Percentiles rank a stretch among this genome's conserved stretches.
Conservation (phyloP, 2,113 vertebrate genomes). For the Taxidea taxus region DNA sequence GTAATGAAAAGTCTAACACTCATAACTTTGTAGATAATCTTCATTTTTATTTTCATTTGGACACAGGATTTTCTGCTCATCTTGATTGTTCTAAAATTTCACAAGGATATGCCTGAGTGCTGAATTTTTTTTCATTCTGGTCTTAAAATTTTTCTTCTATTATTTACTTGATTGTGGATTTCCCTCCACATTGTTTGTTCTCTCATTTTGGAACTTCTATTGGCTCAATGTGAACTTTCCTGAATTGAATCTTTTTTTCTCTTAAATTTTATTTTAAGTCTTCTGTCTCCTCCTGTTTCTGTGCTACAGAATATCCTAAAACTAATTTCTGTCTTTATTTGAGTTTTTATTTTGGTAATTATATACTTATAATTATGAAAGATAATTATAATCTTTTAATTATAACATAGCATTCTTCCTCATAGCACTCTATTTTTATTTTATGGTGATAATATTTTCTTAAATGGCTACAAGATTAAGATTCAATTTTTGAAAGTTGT, state of each 20-base stretch:
- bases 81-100: constrained; percentile 4
- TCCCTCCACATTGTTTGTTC: background rate
- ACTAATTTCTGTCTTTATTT: background rate
- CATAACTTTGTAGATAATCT: background rate
- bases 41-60: background rate
- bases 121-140: background rate
- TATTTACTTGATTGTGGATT: background rate
- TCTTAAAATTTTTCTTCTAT: background rate
- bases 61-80: background rate
- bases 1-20: background rate
- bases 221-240: background rate
- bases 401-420: background rate
- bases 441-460: background rate
- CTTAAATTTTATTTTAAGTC: background rate
- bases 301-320: background rate
- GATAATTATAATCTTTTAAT: background rate
- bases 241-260: background rate
- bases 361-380: background rate
- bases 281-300: background rate
- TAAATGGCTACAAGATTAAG: background rate
- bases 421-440: background rate
- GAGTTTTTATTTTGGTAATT: constrained; percentile 23
- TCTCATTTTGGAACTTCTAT: background rate
- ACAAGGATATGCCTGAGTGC: background rate
- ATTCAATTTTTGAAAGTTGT: background rate